Percentiles rank a stretch among this genome's conserved stretches.
phyloP scores from a whole-genome alignment of 1,140 invertebrate species.

The Solenopsis fugax region DNA sequence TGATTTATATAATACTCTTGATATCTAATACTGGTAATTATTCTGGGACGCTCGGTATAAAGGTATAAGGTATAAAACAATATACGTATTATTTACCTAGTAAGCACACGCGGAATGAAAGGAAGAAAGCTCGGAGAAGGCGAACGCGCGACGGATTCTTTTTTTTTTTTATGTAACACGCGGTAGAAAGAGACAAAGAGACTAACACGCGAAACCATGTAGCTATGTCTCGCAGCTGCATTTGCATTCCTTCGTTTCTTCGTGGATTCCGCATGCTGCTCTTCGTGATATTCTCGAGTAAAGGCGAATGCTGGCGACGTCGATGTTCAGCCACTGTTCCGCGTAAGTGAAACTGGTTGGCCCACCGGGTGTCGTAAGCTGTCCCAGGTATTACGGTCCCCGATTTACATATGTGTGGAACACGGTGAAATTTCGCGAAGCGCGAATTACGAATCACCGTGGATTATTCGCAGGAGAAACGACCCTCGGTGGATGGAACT shows the following conservation, averaged over 20 bases:
- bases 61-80: conserved; percentile 36
- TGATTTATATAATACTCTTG: not conserved
- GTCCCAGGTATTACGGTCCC: conserved; percentile 55
- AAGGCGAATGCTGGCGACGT: conserved; percentile 45
- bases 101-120: conserved; percentile 29
- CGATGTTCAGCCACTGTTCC: conserved; percentile 67
- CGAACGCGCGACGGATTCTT: conserved; percentile 21
- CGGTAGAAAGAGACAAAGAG: conserved; percentile 16
- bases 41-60: conserved; percentile 2
- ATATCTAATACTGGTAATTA: not conserved
- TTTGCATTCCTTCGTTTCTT: conserved; percentile 59
- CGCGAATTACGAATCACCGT: conserved; percentile 64
- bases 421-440: conserved; percentile 58
- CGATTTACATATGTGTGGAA: conserved; percentile 66
- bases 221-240: conserved; percentile 40
- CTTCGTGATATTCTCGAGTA: conserved; percentile 53
- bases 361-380: conserved; percentile 75
- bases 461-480: conserved; percentile 57
- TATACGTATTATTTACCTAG: conserved; percentile 22
- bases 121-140: conserved; percentile 49
- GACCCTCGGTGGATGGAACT: conserved; percentile 44
- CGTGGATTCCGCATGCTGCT: conserved; percentile 33
- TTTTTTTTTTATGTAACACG: conserved; percentile 52
- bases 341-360: conserved; percentile 79
- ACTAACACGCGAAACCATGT: conserved; percentile 43